These are phyloP conservation scores for Orius laevigatus DNA, from an alignment of 1,140 invertebrate species.

Conservation along the genomic window DNA sequence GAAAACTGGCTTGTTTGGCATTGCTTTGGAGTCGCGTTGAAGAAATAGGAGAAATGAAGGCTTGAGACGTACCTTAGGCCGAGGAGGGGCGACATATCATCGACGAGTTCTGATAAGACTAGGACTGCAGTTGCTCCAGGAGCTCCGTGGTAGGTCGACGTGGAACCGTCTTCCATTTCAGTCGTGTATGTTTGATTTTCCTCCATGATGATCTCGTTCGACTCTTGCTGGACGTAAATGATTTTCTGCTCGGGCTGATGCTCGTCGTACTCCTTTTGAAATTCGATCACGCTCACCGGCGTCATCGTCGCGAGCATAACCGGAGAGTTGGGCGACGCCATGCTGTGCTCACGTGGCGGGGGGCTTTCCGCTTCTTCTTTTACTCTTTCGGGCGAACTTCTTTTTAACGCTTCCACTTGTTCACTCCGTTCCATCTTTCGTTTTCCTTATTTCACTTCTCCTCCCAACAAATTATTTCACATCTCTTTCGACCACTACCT, in stretches of 20 bases:
- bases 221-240: conserved; percentile 16
- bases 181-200: conserved; percentile 8
- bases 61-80: conserved; percentile 21
- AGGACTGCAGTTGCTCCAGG: conserved; percentile 21
- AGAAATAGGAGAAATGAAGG: too few species aligned
- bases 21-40: too few species aligned
- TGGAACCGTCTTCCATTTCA: conserved; percentile 10
- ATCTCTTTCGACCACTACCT: too few species aligned
- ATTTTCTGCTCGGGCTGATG: conserved; percentile 17
- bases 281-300: conserved; percentile 19
- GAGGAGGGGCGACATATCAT: conserved; percentile 23
- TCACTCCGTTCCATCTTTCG: too few species aligned
- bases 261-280: conserved; percentile 17
- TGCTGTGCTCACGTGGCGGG: conserved; percentile 8
- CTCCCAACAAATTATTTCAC: too few species aligned
- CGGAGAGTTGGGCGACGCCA: conserved; percentile 16
- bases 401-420: too few species aligned
- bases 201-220: not conserved
- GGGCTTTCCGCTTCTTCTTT: too few species aligned
- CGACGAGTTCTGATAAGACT: conserved; percentile 23
- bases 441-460: too few species aligned
- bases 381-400: too few species aligned
- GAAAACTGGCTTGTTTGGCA: too few species aligned
- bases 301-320: conserved; percentile 23
- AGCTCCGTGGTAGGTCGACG: conserved; percentile 19